A percentile compares a stretch with the other conserved stretches of the same genome.
phyloP scores from a whole-genome alignment of 2,888 invertebrate species.

The Pyrgus malvae region DNA sequence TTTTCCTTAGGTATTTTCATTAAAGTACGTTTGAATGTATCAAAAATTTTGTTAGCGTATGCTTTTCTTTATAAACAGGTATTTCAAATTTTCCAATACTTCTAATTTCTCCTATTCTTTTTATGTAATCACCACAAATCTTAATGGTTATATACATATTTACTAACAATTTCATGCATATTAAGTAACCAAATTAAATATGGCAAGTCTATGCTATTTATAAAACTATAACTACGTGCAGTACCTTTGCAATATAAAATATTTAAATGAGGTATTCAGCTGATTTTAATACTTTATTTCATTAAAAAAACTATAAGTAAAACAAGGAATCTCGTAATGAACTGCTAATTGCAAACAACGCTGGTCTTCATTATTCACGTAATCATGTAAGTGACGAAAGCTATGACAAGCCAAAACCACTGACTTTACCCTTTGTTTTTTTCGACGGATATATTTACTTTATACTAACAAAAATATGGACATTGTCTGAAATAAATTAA shows the following conservation, averaged over 20 bases:
- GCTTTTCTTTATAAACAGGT: no score
- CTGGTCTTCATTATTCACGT: not conserved
- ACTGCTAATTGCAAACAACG: constrained; percentile 19
- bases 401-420: not conserved
- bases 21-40: no score
- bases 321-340: constrained; percentile 20
- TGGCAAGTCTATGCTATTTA: no score
- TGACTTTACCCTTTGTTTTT: not conserved
- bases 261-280: no score
- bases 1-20: no score
- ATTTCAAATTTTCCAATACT: no score
- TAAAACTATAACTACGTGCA: no score
- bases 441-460: not conserved
- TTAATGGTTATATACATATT: not conserved
- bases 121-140: not conserved
- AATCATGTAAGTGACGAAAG: constrained; percentile 15
- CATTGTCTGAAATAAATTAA: not conserved
- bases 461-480: not conserved
- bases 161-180: not conserved
- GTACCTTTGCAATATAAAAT: no score
- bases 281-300: no score
- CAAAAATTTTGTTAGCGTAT: no score
- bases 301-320: constrained; percentile 19
- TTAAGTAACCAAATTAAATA: not conserved
- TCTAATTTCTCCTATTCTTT: not conserved